Evolutionary conservation across 2,888 invertebrate genomes (phyloP), one percentile per base, ranked within the genome.

Genomic region (Cepaea hortensis): DNA sequence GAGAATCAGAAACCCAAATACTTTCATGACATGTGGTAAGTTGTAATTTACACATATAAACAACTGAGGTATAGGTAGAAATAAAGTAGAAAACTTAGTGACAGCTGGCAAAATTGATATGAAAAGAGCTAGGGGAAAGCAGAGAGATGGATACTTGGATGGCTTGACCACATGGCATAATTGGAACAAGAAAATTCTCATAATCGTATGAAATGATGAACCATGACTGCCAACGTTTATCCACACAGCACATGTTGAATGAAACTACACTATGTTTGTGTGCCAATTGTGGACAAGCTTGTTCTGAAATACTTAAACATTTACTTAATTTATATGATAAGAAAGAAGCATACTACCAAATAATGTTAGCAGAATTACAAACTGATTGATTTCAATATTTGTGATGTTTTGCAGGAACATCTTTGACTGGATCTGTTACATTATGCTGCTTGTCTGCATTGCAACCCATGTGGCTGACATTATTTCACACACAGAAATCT

Each of bases 381-480:
- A 11, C 55, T 9, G 6, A 55, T 11, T 11, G 55, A 11, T 55
- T 55, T 55, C 35, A 55, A 11, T 55, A 6, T 55, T 50, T 81
- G n/a, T 85, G 9, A n/a, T n/a, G 62, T 70, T 35, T 61, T 87
- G 18, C 88, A 94, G 94, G 94, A 94, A 94, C 87, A 91, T 93
- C 76, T 94, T 94, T 91, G 94, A 94, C 90, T 94, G 94, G 94
- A 89, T 92, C 23, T 93, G 93, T 87, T 94, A 94, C 88, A 83
- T 90, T 2, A 87, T 94, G 70, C 90, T 94, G 72, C 65, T 92
- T 18, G 88, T 91, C 11, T 91, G 90, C 23, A 90, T 93, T 65
- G 88, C 89, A 13, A 93, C 93, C 6, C 94, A 94, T 84, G 55
- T 94, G 15, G 92, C 91, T 4, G 94, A 94, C 82, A 90, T 94